A percentile compares a stretch with the other conserved stretches of the same genome.
Evolutionary conservation across 2,113 vertebrate genomes (phyloP).

Genomic region (Brachypodius melanocephalos): DNA sequence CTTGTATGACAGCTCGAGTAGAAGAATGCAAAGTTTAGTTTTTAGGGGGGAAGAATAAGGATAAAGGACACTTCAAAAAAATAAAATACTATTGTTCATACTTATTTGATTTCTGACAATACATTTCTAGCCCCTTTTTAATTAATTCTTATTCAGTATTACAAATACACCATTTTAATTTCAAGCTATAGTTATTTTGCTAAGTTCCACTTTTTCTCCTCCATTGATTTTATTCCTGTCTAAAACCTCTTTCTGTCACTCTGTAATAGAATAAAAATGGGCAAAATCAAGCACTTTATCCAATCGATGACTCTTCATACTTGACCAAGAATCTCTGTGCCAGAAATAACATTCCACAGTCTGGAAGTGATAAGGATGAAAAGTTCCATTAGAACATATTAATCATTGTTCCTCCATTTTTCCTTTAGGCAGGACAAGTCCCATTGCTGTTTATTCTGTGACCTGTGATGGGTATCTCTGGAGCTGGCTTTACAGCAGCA

Average conservation of each 20-base stretch:
- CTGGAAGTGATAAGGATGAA: conserved; percentile 61
- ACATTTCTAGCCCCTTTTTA: neutral
- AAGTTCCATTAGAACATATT: conserved; percentile 49
- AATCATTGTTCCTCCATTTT: conserved; percentile 45
- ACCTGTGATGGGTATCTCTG: conserved; percentile 40
- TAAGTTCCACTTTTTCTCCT: conserved; percentile 2
- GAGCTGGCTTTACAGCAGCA: neutral
- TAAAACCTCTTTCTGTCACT: conserved; percentile 52
- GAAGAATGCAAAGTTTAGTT: neutral
- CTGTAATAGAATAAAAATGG: conserved; percentile 61
- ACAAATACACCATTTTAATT: neutral
- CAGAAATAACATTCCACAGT: conserved; percentile 66
- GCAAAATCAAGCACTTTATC: conserved; percentile 64
- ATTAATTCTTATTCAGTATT: neutral
- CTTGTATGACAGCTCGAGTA: neutral
- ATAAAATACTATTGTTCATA: neutral
- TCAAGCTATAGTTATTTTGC: conserved; percentile 5
- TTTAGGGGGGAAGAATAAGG: neutral
- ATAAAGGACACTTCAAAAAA: neutral
- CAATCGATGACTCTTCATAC: conserved; percentile 59
- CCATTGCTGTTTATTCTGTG: conserved; percentile 32
- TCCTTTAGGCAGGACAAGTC: conserved; percentile 36
- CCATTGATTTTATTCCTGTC: conserved; percentile 61
- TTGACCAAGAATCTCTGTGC: conserved; percentile 58
- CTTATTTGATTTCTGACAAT: neutral